These are phyloP conservation scores for Triplophysa tibetana DNA, from an alignment of 2,113 vertebrate genomes.

Conservation along the genomic window DNA sequence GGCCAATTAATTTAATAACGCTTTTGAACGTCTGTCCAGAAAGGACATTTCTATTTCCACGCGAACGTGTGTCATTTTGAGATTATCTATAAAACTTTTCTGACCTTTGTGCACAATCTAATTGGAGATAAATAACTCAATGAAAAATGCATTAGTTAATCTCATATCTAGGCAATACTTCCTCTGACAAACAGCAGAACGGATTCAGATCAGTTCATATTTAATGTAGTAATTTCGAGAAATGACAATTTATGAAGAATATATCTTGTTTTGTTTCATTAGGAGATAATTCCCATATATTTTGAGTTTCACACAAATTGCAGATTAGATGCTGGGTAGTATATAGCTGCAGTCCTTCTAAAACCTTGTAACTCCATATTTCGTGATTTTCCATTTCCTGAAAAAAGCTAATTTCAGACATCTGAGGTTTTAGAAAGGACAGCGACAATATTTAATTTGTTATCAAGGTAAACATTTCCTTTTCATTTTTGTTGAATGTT, in stretches of 20 bases:
- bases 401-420: no score
- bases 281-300: background rate
- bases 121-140: constrained; percentile 4
- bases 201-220: background rate
- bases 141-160: background rate
- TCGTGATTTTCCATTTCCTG: no score
- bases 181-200: background rate
- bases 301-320: constrained; percentile 1
- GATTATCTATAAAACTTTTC: background rate
- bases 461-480: no score
- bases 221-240: background rate
- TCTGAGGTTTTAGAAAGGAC: no score
- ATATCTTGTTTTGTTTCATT: background rate
- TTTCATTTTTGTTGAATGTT: no score
- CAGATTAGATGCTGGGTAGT: background rate
- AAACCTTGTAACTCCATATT: no score
- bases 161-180: background rate
- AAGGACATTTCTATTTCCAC: constrained; percentile 1
- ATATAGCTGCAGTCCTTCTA: background rate
- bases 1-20: constrained; percentile 35
- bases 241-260: background rate
- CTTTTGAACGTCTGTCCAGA: constrained; percentile 24
- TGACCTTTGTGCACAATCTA: background rate
- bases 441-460: no score
- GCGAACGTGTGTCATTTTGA: constrained; percentile 6